These are phyloP conservation scores for Sisyra terminalis DNA, from an alignment of 2,888 invertebrate species.

Conservation along the genomic window DNA sequence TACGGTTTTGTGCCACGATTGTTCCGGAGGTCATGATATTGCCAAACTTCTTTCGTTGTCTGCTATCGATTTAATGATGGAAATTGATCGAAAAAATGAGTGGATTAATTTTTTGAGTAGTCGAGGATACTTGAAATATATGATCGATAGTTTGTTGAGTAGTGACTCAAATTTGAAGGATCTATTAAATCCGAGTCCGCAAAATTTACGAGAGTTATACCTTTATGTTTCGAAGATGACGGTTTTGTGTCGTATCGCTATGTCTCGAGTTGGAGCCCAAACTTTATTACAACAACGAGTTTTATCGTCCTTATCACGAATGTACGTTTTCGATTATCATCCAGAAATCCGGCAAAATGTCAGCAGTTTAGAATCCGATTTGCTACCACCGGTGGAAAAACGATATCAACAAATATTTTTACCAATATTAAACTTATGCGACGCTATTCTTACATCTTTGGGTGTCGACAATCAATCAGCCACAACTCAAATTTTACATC, in stretches of 20 bases:
- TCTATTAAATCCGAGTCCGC: slow-evolving; percentile 47
- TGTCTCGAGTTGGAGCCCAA: slow-evolving; percentile 47
- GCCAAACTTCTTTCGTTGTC: slow-evolving; percentile 79
- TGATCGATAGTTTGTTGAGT: slow-evolving; percentile 63
- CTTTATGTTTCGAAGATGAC: slow-evolving; percentile 81
- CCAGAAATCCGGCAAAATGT: slow-evolving; percentile 38
- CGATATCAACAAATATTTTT: slow-evolving; percentile 71
- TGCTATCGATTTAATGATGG: slow-evolving; percentile 61
- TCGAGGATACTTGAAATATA: slow-evolving; percentile 60
- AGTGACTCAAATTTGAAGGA: slow-evolving; percentile 51
- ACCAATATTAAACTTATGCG: slow-evolving; percentile 66
- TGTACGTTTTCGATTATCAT: slow-evolving; percentile 54
- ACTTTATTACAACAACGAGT: slow-evolving; percentile 40
- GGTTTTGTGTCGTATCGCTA: slow-evolving; percentile 52
- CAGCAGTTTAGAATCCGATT: slow-evolving; percentile 22
- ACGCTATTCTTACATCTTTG: slow-evolving; percentile 64
- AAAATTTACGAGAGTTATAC: slow-evolving; percentile 59
- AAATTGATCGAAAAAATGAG: slow-evolving; percentile 50
- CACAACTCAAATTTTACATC: slow-evolving; percentile 62
- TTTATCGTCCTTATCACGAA: slow-evolving; percentile 42
- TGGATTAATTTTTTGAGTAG: slow-evolving; percentile 44
- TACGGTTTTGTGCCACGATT: slow-evolving; percentile 70
- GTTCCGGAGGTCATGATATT: slow-evolving; percentile 75
- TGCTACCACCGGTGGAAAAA: slow-evolving; percentile 44
- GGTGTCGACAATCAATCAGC: slow-evolving; percentile 73